Evolutionary conservation across 1,140 invertebrate genomes (phyloP).

Genomic region (Chrysopa pallens): DNA sequence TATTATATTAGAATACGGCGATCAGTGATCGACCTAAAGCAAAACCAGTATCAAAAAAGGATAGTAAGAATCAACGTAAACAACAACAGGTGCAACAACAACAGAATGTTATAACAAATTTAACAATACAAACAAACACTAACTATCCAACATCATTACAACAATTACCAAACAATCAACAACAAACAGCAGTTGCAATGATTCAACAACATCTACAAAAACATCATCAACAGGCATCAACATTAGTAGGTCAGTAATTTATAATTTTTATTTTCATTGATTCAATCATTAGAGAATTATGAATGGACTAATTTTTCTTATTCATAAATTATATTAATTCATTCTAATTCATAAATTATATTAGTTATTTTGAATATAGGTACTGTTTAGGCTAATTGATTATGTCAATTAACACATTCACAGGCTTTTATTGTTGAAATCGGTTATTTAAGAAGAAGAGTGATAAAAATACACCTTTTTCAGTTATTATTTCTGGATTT

Average conservation of each 20-base stretch:
- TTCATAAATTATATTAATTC: no score
- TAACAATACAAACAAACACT: conserved; percentile 25
- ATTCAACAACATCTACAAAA: neutral
- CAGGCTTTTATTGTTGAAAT: no score
- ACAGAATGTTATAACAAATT: conserved; percentile 15
- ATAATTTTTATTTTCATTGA: no score
- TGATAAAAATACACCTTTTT: no score
- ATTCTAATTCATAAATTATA: no score
- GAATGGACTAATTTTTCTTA: no score
- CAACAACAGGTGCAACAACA: conserved; percentile 19
- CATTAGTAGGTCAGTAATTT: neutral
- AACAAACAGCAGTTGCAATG: conserved; percentile 16
- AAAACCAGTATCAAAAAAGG: conserved; percentile 59
- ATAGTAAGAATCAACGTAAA: conserved; percentile 37
- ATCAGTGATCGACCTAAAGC: conserved; percentile 65
- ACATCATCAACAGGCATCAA: neutral
- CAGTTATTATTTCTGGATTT: no score
- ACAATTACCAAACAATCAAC: conserved; percentile 7
- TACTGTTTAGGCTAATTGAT: no score
- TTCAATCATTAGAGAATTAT: no score
- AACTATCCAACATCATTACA: conserved; percentile 6
- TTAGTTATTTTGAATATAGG: no score
- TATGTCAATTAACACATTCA: no score
- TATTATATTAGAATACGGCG: conserved; percentile 39
- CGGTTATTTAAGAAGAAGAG: no score